Percentiles rank a stretch among this genome's conserved stretches.
Evolutionary conservation across 2,113 vertebrate species (phyloP).

Genomic region (Xiphophorus hellerii): DNA sequence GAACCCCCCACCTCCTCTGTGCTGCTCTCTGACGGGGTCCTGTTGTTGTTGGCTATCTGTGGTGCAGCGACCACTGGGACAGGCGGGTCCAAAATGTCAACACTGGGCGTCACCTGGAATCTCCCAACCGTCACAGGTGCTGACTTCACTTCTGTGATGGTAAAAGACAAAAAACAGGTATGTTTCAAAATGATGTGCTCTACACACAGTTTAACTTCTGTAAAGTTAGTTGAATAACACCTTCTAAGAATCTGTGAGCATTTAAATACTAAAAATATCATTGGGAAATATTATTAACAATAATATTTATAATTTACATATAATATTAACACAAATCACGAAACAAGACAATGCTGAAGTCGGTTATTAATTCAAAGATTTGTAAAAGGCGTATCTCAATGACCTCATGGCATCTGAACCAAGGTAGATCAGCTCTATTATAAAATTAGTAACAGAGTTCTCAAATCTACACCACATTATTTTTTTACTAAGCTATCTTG

Average conservation of each 20-base stretch:
- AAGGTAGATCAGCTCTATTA: not conserved
- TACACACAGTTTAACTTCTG: not conserved
- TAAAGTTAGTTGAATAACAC: not conserved
- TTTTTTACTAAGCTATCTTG: not conserved
- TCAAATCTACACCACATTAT: not conserved
- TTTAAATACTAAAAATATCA: not conserved
- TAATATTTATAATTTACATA: too few relatives aligned
- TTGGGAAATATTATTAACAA: too few relatives aligned
- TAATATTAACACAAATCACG: not conserved
- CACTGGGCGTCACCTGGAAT: constrained; percentile 89
- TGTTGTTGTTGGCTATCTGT: not conserved
- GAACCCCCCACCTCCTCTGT: constrained; percentile 66
- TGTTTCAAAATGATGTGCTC: not conserved
- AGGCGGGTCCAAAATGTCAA: constrained; percentile 56
- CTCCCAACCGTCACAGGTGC: constrained; percentile 88
- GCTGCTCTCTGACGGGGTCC: constrained; percentile 58
- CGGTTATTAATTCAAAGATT: not conserved
- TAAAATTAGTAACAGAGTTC: not conserved
- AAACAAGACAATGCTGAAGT: not conserved
- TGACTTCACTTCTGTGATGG: constrained; percentile 75
- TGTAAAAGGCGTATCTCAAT: not conserved
- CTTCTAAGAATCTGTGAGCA: not conserved
- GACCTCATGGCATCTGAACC: not conserved
- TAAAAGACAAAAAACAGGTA: not conserved
- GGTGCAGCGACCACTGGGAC: not conserved